These are phyloP conservation scores for Tachina grossa DNA, from an alignment of 2,888 invertebrate genomes.

Conservation along the genomic window DNA sequence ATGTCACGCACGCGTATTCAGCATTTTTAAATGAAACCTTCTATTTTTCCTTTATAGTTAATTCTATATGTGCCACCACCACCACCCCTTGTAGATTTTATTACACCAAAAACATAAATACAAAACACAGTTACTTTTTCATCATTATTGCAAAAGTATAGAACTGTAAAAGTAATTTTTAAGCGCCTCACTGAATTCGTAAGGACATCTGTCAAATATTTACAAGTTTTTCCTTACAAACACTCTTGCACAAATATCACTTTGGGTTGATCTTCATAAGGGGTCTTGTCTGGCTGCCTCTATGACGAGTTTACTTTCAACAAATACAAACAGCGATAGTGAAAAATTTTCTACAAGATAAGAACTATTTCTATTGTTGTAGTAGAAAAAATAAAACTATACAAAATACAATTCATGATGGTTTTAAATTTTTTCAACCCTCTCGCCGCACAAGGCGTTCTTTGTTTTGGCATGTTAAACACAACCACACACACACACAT, in stretches of 20 bases:
- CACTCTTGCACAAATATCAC: background rate
- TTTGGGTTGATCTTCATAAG: slow-evolving; percentile 59
- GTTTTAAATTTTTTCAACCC: slow-evolving; percentile 61
- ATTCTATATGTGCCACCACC: background rate
- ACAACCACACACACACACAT: slow-evolving; percentile 36
- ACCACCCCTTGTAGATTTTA: slow-evolving; percentile 40
- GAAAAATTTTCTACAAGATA: slow-evolving; percentile 69
- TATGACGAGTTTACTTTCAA: slow-evolving; percentile 19
- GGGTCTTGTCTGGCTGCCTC: slow-evolving; percentile 30
- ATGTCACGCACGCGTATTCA: slow-evolving; percentile 54
- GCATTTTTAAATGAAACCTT: slow-evolving; percentile 14
- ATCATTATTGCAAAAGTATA: background rate
- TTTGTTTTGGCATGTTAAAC: slow-evolving; percentile 64
- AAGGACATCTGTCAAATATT: slow-evolving; percentile 68
- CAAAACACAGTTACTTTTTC: slow-evolving; percentile 49
- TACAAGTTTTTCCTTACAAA: slow-evolving; percentile 60
- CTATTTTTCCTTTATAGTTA: slow-evolving; percentile 24
- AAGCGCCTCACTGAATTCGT: slow-evolving; percentile 57
- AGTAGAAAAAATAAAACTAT: slow-evolving; percentile 6
- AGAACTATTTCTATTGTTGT: slow-evolving; percentile 56
- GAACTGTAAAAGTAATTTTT: slow-evolving; percentile 37
- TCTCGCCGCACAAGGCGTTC: slow-evolving; percentile 36
- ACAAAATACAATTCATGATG: slow-evolving; percentile 41
- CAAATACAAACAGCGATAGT: slow-evolving; percentile 42
- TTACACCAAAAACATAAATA: background rate